Percentiles rank a stretch among this genome's conserved stretches.
These are phyloP conservation scores for Drosophila mauritiana DNA, from an alignment of 1,140 invertebrate genomes.

Conservation along the genomic window DNA sequence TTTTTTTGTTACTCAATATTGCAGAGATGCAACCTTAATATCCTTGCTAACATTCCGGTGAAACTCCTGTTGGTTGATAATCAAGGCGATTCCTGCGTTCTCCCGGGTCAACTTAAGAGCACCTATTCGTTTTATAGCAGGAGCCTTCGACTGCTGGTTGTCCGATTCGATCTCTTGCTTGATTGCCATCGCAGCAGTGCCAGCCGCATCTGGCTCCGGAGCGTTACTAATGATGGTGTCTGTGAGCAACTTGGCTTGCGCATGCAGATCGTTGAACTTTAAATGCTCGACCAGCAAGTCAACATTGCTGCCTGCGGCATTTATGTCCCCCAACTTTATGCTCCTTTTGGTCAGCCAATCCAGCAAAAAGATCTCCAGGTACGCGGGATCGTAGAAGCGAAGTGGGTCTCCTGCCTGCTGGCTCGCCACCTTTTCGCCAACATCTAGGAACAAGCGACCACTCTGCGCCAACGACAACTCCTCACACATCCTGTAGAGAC, in stretches of 20 bases:
- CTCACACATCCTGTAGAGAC: conserved; percentile 69
- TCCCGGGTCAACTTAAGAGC: conserved; percentile 41
- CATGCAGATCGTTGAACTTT: conserved; percentile 67
- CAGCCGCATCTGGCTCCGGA: not conserved
- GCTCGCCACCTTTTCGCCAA: conserved; percentile 45
- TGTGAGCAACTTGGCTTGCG: conserved; percentile 47
- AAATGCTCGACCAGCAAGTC: conserved; percentile 72
- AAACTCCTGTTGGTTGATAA: conserved; percentile 77
- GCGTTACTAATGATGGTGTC: conserved; percentile 64
- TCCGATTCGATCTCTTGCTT: conserved; percentile 4
- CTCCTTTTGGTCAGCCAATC: conserved; percentile 64
- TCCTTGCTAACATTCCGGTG: conserved; percentile 40
- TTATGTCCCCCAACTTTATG: conserved; percentile 56
- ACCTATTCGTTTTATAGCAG: not conserved
- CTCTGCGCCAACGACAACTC: conserved; percentile 56
- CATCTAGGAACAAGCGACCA: conserved; percentile 52
- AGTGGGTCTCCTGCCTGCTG: conserved; percentile 31
- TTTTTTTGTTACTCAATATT: not conserved
- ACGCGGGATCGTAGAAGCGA: conserved; percentile 65
- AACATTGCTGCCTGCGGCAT: conserved; percentile 52
- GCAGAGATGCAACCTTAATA: conserved; percentile 14
- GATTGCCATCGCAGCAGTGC: not conserved
- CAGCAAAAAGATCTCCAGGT: conserved; percentile 75
- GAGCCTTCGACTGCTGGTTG: not conserved
- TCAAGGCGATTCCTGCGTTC: conserved; percentile 67